Evolutionary conservation across 2,888 invertebrate species (phyloP).

Genomic region (Parthenolecanium corni): DNA sequence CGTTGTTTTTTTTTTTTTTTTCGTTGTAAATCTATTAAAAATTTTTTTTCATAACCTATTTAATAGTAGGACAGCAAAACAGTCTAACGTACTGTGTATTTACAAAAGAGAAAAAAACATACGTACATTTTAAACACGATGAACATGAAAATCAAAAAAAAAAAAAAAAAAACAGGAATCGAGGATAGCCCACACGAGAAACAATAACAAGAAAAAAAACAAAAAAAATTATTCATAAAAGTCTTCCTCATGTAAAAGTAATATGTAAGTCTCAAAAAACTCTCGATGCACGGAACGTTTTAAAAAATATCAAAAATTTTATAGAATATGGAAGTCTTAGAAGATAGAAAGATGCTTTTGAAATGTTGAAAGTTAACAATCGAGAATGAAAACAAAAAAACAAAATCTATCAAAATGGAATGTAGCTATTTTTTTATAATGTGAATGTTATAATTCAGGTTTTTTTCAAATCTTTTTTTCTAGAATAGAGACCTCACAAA

Average conservation of each 20-base stretch:
- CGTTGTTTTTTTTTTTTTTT: background rate
- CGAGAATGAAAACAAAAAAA: background rate
- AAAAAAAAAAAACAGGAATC: background rate
- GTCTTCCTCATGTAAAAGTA: background rate
- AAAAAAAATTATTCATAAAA: background rate
- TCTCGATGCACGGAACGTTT: conserved; percentile 3
- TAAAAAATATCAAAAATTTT: background rate
- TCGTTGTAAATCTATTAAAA: background rate
- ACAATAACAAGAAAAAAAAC: background rate
- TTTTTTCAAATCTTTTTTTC: background rate
- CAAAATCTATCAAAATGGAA: background rate
- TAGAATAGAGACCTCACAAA: background rate
- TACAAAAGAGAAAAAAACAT: background rate
- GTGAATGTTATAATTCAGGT: background rate
- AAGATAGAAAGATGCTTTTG: background rate
- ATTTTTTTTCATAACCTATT: too few relatives aligned
- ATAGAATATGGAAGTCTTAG: too few relatives aligned
- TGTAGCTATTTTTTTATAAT: background rate
- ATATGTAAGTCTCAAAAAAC: background rate
- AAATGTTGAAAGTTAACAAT: background rate
- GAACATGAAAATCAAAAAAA: too few relatives aligned
- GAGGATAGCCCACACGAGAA: background rate
- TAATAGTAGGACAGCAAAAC: conserved; percentile 4
- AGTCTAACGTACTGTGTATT: conserved; percentile 4
- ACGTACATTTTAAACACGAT: background rate